Conservation (phyloP, 2,113 vertebrate species). For the Calypte anna region DNA sequence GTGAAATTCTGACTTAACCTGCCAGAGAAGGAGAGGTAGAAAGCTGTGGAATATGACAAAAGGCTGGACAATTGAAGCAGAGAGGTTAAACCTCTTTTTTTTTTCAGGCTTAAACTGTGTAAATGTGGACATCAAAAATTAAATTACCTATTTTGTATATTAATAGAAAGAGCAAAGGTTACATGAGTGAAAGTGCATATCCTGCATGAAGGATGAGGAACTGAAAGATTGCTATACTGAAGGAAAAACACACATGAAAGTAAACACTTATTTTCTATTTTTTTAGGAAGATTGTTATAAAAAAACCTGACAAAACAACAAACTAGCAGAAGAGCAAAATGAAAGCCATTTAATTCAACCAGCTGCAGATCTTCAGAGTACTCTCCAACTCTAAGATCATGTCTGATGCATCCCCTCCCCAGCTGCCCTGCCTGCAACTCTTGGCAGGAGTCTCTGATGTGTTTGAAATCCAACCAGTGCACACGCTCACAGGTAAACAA, state of each 20-base stretch:
- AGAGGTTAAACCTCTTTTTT: background rate
- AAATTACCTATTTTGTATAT: background rate
- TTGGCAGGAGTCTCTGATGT: background rate
- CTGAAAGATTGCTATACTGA: background rate
- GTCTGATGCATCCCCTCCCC: background rate
- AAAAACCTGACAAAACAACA: background rate
- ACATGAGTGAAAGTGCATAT: accelerated
- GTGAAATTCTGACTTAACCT: background rate
- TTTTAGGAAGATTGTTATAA: background rate
- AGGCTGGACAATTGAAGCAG: background rate
- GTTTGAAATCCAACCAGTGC: background rate
- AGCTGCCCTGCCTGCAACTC: background rate
- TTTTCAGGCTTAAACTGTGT: background rate
- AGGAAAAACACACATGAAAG: background rate
- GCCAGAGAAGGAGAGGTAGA: background rate
- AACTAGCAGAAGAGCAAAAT: background rate
- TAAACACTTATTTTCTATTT: background rate
- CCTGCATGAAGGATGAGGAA: background rate
- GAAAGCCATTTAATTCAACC: background rate
- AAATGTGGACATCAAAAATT: background rate
- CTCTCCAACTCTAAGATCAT: background rate
- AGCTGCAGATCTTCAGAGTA: background rate
- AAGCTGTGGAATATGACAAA: background rate
- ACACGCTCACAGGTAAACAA: background rate
- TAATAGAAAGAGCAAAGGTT: background rate